These are phyloP conservation scores for Eutrigla gurnardus DNA, from an alignment of 2,797 vertebrate species.

Conservation along the genomic window DNA sequence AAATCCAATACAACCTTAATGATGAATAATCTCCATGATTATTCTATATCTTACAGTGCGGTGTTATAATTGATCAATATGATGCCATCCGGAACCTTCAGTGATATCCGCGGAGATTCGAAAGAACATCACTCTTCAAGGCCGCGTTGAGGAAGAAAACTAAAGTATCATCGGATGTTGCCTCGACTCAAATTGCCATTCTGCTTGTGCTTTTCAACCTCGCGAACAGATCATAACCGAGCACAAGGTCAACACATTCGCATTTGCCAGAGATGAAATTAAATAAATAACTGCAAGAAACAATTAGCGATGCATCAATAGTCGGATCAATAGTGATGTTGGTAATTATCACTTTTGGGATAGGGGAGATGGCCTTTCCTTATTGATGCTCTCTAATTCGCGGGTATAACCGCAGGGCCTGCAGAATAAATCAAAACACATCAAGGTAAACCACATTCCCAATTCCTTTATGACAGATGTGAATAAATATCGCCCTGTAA, in stretches of 20 bases:
- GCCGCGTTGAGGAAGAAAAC: conserved; percentile 57
- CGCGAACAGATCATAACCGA: conserved; percentile 56
- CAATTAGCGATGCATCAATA: conserved; percentile 87
- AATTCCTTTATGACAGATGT: conserved; percentile 76
- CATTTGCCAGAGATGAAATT: conserved; percentile 69
- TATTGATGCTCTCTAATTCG: conserved; percentile 81
- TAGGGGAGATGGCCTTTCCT: conserved; percentile 79
- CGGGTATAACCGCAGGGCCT: conserved; percentile 76
- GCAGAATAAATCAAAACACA: conserved; percentile 83
- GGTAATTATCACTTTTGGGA: conserved; percentile 89
- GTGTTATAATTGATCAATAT: conserved; percentile 73
- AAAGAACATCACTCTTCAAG: conserved; percentile 67
- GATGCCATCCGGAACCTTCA: conserved; percentile 62
- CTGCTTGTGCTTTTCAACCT: conserved; percentile 53
- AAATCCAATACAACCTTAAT: conserved; percentile 79
- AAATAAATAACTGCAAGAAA: conserved; percentile 84
- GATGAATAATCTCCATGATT: conserved; percentile 81
- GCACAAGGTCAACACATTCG: conserved; percentile 82
- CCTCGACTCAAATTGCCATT: conserved; percentile 69
- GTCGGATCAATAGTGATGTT: conserved; percentile 84
- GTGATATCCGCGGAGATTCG: conserved; percentile 64
- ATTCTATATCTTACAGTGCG: conserved; percentile 75
- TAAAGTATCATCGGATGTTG: conserved; percentile 44
- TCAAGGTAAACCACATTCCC: conserved; percentile 78
- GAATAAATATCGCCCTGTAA: conserved; percentile 70